phyloP scores from a whole-genome alignment of 2,113 vertebrate species.

The Python bivittatus region DNA sequence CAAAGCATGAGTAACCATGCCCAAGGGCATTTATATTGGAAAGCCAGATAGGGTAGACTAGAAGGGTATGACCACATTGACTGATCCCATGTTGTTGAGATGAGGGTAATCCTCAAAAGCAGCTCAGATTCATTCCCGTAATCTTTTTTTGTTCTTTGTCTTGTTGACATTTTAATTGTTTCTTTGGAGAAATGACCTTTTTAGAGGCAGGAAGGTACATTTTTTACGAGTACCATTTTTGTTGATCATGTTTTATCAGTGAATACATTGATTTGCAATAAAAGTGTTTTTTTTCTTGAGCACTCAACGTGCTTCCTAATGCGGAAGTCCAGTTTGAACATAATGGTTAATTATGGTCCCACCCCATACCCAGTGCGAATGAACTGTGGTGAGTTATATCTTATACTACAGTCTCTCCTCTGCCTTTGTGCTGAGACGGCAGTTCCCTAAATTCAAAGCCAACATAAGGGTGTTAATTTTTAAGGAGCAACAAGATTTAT shows the following conservation, averaged over 20 bases:
- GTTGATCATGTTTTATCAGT: neutral
- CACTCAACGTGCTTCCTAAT: neutral
- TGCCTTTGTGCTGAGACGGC: neutral
- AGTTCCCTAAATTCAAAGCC: neutral
- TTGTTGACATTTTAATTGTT: neutral
- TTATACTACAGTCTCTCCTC: neutral
- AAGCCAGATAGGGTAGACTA: neutral
- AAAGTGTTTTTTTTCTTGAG: neutral
- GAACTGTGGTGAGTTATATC: neutral
- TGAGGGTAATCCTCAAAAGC: neutral
- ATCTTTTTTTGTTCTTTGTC: neutral
- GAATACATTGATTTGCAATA: neutral
- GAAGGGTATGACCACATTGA: neutral
- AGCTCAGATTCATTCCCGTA: neutral
- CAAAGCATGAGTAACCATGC: neutral
- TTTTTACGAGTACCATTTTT: neutral
- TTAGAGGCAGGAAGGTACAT: neutral
- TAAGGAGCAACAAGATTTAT: neutral
- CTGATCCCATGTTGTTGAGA: neutral
- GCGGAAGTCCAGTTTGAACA: neutral
- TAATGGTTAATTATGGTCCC: neutral
- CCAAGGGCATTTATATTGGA: neutral
- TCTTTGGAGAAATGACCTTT: neutral
- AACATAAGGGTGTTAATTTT: neutral
- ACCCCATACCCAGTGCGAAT: neutral